A percentile compares a stretch with the other conserved stretches of the same genome.
phyloP scores from a whole-genome alignment of 2,797 vertebrate genomes.

The Discoglossus pictus region DNA sequence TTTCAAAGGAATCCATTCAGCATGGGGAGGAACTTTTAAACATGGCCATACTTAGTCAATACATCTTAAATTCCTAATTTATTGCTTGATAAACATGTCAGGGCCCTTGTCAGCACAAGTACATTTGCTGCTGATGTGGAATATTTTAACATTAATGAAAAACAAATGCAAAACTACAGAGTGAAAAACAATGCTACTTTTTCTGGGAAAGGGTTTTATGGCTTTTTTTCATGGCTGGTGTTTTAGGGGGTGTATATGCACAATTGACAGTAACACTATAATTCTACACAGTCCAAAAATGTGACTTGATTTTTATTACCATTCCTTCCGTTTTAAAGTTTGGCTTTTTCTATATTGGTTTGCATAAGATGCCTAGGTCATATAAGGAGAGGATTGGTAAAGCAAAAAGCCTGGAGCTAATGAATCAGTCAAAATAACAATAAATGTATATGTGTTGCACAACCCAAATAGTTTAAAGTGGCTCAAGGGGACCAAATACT shows the following conservation, averaged over 20 bases:
- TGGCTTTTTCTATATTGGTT: no score
- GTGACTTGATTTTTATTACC: no score
- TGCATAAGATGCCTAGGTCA: no score
- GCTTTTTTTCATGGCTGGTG: not conserved
- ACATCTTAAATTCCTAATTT: constrained; percentile 56
- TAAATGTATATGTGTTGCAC: no score
- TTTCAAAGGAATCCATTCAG: constrained; percentile 56
- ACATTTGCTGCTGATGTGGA: constrained; percentile 44
- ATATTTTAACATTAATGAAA: constrained; percentile 42
- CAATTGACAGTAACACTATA: not conserved
- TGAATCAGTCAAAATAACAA: no score
- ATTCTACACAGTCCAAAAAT: no score
- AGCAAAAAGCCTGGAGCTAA: no score
- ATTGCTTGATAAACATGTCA: constrained; percentile 55
- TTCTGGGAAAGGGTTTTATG: not conserved
- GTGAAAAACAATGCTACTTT: not conserved
- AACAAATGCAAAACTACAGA: not conserved
- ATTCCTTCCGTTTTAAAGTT: no score
- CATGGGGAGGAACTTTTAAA: constrained; percentile 30
- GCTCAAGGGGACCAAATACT: no score
- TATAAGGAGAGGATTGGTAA: no score
- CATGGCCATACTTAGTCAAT: constrained; percentile 48
- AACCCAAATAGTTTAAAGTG: no score
- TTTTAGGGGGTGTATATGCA: not conserved
- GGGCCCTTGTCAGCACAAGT: constrained; percentile 41